These are phyloP conservation scores for Oppia nitens DNA, from an alignment of 1,140 invertebrate genomes.

Conservation along the genomic window DNA sequence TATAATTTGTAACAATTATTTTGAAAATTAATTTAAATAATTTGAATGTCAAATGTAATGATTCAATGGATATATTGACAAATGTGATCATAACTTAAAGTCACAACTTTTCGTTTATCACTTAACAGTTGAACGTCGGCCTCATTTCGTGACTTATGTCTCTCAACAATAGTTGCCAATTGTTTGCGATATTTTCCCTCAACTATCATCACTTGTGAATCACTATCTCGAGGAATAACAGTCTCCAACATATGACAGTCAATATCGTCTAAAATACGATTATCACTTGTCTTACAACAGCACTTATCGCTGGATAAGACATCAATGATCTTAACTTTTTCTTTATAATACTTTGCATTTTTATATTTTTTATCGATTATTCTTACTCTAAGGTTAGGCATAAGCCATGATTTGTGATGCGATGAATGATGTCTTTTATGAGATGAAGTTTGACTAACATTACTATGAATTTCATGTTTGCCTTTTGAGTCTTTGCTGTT, in stretches of 20 bases:
- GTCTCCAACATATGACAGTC: slow-evolving; percentile 27
- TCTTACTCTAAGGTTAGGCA: slow-evolving; percentile 28
- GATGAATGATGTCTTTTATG: slow-evolving; percentile 6
- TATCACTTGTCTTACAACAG: slow-evolving; percentile 30
- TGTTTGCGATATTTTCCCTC: slow-evolving; percentile 27
- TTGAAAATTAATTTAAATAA: too few species aligned
- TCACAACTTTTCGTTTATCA: slow-evolving; percentile 25
- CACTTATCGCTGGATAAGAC: slow-evolving; percentile 25
- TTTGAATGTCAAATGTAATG: too few species aligned
- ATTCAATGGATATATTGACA: slow-evolving; percentile 31
- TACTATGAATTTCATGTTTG: neutral
- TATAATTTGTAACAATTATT: too few species aligned
- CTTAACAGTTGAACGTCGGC: slow-evolving; percentile 27
- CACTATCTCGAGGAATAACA: slow-evolving; percentile 28
- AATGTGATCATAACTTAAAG: slow-evolving; percentile 29
- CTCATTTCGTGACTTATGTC: slow-evolving; percentile 25
- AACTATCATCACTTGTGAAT: slow-evolving; percentile 27
- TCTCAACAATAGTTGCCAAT: slow-evolving; percentile 27
- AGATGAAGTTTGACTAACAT: neutral
- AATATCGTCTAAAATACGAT: slow-evolving; percentile 27
- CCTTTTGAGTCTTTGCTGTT: neutral
- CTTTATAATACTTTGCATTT: slow-evolving; percentile 31
- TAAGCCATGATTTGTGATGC: slow-evolving; percentile 24
- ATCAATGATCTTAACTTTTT: slow-evolving; percentile 27
- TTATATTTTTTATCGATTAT: slow-evolving; percentile 30